phyloP scores from a whole-genome alignment of 2,797 vertebrate genomes.

The Takifugu rubripes region DNA sequence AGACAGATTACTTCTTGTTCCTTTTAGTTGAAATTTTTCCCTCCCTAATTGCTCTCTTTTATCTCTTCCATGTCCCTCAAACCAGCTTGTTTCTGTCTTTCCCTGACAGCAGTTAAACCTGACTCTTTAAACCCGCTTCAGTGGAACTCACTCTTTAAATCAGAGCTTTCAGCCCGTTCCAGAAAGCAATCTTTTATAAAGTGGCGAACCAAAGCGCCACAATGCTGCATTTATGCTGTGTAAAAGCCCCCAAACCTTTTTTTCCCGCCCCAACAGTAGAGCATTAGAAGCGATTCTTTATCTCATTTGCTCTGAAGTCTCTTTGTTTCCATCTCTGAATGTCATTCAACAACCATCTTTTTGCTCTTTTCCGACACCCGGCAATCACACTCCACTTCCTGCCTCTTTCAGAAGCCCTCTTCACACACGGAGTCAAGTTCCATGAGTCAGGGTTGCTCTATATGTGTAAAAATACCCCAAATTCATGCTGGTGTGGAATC shows the following conservation, averaged over 20 bases:
- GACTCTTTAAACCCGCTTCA: not conserved
- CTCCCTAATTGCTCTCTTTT: not conserved
- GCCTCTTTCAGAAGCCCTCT: conserved; percentile 16
- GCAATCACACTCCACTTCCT: conserved; percentile 24
- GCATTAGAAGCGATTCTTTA: conserved; percentile 59
- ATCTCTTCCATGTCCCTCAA: conserved; percentile 9
- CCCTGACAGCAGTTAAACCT: conserved; percentile 13
- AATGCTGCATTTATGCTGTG: conserved; percentile 55
- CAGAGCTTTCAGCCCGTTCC: too few relatives aligned
- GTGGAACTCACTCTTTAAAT: conserved; percentile 4
- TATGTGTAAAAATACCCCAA: too few relatives aligned
- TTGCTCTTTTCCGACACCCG: not conserved
- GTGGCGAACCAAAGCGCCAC: conserved; percentile 51
- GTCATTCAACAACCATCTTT: conserved; percentile 6
- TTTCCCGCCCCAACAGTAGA: conserved; percentile 41
- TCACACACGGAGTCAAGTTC: too few relatives aligned
- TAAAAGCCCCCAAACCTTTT: conserved; percentile 34
- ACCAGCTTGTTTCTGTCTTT: conserved; percentile 1
- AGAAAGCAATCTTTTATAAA: conserved; percentile 34
- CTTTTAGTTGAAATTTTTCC: conserved; percentile 17
- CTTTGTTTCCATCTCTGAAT: conserved; percentile 35
- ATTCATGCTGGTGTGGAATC: too few relatives aligned
- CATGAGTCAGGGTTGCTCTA: too few relatives aligned
- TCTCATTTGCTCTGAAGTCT: conserved; percentile 40
- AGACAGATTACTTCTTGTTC: not conserved